A percentile compares a stretch with the other conserved stretches of the same genome.
Conservation (phyloP, 2,113 vertebrate species). For the Apodemus speciosus region DNA sequence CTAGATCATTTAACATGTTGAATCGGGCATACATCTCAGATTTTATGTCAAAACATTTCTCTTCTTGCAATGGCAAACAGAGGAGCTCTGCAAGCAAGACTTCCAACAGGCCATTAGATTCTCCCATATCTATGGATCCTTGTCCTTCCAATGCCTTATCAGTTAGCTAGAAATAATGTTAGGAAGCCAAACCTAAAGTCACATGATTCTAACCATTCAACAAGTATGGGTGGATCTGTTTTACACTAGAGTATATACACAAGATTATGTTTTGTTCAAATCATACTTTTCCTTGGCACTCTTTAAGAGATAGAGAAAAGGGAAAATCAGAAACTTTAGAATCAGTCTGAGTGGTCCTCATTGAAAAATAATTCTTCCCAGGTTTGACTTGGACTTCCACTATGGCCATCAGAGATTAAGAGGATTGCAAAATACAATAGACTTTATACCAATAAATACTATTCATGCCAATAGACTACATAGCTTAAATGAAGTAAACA, state of each 20-base stretch:
- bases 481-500: not conserved
- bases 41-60: not conserved
- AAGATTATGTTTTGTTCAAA: not conserved
- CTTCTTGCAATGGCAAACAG: not conserved
- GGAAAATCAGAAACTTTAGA: not conserved
- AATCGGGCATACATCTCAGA: too few species aligned
- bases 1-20: not conserved
- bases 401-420: not conserved
- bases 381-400: not conserved
- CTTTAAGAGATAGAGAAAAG: not conserved
- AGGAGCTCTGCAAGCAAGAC: not conserved
- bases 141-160: not conserved
- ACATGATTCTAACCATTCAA: not conserved
- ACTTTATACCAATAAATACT: too few species aligned
- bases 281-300: not conserved
- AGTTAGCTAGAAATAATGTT: not conserved
- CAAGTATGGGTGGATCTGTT: too few species aligned
- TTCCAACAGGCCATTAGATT: not conserved
- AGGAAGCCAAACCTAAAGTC: not conserved
- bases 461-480: not conserved
- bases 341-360: not conserved
- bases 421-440: not conserved
- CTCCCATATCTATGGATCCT: not conserved
- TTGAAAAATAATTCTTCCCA: not conserved
- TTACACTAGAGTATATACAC: too few species aligned